These are phyloP conservation scores for Platalea minor DNA, from an alignment of 2,797 vertebrate genomes.

Conservation along the genomic window DNA sequence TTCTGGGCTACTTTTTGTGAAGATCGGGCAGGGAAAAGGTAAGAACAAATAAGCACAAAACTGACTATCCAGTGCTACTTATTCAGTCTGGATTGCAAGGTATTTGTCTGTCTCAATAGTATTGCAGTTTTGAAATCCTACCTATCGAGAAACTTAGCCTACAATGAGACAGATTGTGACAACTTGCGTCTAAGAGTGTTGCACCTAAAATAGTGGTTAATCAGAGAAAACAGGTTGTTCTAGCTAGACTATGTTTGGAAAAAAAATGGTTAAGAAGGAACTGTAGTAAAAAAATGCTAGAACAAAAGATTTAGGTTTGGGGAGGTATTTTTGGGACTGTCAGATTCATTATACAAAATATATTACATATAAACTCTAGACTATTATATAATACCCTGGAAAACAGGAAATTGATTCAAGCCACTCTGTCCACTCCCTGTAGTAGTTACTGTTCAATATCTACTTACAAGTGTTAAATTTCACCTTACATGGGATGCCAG, in stretches of 20 bases:
- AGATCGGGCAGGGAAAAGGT: rapidly evolving
- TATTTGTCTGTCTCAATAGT: not conserved
- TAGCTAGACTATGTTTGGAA: not conserved
- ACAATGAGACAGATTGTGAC: not conserved
- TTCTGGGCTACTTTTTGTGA: not conserved
- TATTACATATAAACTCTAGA: conserved; percentile 1
- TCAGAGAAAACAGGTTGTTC: not conserved
- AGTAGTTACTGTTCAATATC: not conserved
- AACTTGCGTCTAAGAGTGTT: not conserved
- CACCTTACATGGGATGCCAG: not conserved
- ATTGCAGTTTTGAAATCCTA: not conserved
- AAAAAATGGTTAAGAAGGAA: not conserved
- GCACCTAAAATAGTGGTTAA: not conserved
- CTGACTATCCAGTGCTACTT: not conserved
- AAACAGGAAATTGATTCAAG: conserved; percentile 32
- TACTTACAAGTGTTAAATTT: conserved; percentile 25
- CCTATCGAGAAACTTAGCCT: not conserved
- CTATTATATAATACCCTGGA: not conserved
- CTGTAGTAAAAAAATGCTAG: not conserved
- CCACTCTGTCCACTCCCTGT: not conserved
- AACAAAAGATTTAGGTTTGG: not conserved
- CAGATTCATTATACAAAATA: not conserved
- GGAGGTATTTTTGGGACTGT: not conserved
- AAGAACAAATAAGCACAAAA: not conserved
- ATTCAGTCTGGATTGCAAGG: not conserved